Conservation (phyloP, 2,888 invertebrate species). For the Leptura quadrifasciata region DNA sequence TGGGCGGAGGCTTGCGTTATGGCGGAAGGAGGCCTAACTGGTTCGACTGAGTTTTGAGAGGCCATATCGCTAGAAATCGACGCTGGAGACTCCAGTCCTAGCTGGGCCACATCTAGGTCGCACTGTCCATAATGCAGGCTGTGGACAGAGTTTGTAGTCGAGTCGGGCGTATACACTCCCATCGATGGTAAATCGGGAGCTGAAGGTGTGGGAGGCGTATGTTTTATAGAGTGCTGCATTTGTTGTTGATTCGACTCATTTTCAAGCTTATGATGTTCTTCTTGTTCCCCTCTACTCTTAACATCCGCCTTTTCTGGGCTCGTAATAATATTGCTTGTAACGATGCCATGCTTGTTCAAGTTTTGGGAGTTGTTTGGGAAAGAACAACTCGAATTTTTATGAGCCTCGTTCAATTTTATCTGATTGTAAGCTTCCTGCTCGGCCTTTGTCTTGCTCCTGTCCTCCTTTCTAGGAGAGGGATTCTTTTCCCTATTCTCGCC, state of each 20-base stretch:
- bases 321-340: constrained; percentile 6
- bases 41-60: constrained; percentile 82
- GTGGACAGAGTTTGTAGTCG: constrained; percentile 88
- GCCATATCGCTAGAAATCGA: constrained; percentile 91
- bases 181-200: constrained; percentile 83
- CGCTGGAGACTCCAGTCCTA: constrained; percentile 91
- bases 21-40: constrained; percentile 77
- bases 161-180: constrained; percentile 91
- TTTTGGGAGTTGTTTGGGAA: constrained; percentile 40
- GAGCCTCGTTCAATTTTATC: constrained; percentile 49
- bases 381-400: constrained; percentile 49
- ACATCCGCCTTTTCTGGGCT: constrained; percentile 46
- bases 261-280: constrained; percentile 55
- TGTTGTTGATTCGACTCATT: constrained; percentile 52
- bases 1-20: constrained; percentile 70
- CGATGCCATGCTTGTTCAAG: constrained; percentile 30
- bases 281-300: constrained; percentile 48
- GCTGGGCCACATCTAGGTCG: constrained; percentile 88
- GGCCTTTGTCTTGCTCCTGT: constrained; percentile 55
- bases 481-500: constrained; percentile 59
- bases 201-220: constrained; percentile 69
- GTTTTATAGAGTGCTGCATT: constrained; percentile 45
- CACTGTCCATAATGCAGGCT: constrained; percentile 85
- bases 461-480: constrained; percentile 64
- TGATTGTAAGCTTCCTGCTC: constrained; percentile 54